These are phyloP conservation scores for Synaphobranchus kaupii DNA, from an alignment of 2,797 vertebrate genomes.

Conservation along the genomic window DNA sequence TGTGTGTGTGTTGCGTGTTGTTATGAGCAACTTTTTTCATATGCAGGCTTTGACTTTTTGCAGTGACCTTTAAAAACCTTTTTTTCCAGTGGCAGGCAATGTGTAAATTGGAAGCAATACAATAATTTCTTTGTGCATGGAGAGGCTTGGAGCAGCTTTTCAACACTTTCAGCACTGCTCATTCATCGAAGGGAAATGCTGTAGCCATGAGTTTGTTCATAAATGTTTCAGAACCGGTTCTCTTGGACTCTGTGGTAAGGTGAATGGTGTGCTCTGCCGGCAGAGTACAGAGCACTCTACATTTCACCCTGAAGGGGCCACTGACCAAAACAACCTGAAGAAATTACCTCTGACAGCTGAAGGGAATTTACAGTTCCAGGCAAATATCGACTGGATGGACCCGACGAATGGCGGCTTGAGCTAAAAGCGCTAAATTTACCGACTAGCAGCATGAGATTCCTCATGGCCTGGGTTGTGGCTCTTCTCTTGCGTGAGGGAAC, in stretches of 20 bases:
- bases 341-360: neutral
- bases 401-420: neutral
- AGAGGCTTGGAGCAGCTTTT: neutral
- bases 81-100: neutral
- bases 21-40: constrained; percentile 23
- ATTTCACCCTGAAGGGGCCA: neutral
- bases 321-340: neutral
- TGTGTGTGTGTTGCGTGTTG: neutral
- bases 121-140: neutral
- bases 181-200: neutral
- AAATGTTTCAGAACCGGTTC: neutral
- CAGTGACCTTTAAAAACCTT: neutral
- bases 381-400: neutral
- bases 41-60: constrained; percentile 31
- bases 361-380: neutral
- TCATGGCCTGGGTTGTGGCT: neutral
- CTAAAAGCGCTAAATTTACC: neutral
- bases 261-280: neutral
- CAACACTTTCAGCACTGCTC: neutral
- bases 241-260: neutral
- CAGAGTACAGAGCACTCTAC: neutral
- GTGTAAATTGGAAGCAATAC: constrained; percentile 22
- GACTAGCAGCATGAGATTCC: neutral
- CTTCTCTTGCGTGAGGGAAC: neutral
- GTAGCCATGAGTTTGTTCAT: neutral